Percentiles rank a stretch among this genome's conserved stretches.
Conservation (phyloP, 2,797 vertebrate species). For the Sebastes flavidus region DNA sequence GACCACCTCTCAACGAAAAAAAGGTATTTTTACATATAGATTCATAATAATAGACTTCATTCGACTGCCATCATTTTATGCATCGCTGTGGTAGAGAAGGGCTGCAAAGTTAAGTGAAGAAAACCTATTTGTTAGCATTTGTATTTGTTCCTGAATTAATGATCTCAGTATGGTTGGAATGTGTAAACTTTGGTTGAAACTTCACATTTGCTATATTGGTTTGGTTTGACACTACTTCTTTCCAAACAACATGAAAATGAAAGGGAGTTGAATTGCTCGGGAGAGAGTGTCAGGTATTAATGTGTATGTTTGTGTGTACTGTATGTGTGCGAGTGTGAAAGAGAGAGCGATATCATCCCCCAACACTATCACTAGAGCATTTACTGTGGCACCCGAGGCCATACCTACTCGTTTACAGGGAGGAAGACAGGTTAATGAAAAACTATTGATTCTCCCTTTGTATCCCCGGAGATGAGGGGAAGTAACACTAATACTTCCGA, state of each 20-base stretch:
- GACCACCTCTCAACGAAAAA: no score
- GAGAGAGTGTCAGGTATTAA: background rate
- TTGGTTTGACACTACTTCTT: background rate
- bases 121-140: no score
- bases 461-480: slow-evolving; percentile 57
- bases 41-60: background rate
- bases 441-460: slow-evolving; percentile 69
- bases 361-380: slow-evolving; percentile 18
- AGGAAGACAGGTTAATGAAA: slow-evolving; percentile 77
- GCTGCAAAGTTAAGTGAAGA: background rate
- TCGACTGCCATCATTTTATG: background rate
- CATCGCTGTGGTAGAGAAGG: background rate
- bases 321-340: background rate
- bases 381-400: slow-evolving; percentile 33
- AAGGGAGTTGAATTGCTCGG: background rate
- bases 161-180: background rate
- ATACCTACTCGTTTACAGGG: slow-evolving; percentile 40
- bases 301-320: background rate
- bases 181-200: background rate
- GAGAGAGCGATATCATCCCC: slow-evolving; percentile 5
- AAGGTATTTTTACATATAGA: no score
- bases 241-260: background rate
- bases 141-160: background rate
- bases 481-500: slow-evolving; percentile 66
- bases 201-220: background rate